Base-by-base conservation (phyloP, 2,113 vertebrate species). In the Salvator merianae region DNA sequence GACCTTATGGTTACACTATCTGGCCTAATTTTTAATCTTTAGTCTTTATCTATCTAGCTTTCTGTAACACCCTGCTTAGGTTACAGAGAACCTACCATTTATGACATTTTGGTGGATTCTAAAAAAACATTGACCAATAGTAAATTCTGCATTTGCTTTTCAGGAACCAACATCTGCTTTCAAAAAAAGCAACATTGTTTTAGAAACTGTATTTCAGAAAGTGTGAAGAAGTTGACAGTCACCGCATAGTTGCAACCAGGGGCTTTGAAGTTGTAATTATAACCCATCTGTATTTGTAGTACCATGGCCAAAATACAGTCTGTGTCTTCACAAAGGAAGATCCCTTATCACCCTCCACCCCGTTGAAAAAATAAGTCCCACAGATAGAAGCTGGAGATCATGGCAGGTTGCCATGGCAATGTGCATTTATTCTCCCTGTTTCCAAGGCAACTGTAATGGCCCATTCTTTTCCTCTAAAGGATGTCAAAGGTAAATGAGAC, bases 401-500 rank as follows among this genome's bases (percentile, higher is more conserved):
- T 93, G 93, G 94, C 94, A 96, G 92, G 95, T 96, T 96, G 93
- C 95, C 93, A 96, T 95, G 93, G 96, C 93, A 95, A 96, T 96
- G 90, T 94, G 93, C 94, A 94, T 94, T 95, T 96, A 93, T 94
- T 91, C 93, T 92, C 88, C 8, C 91, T 92, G 95, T 96, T 96
- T 95, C 96, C 93, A 96, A 93, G 88, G 93, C 88, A 96, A 96
- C 96, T 86, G 93, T 96, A 95, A 96, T 94, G 91, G 94, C 94
- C 96, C 93, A 95, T 95, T 96, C 95, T 90, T 93, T 91, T 95
- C 92, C 92, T 94, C 90, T 95, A 94, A 96, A 95, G 92, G 94
- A 95, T 95, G 96, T 95, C 95, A 96, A 95, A 95, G 95, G 94
- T 96, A 96, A 96, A 94, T 94, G 95, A 96, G 95, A 90, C 84